phyloP scores from a whole-genome alignment of 23 tunicate species.

The Trididemnum nubilum region DNA sequence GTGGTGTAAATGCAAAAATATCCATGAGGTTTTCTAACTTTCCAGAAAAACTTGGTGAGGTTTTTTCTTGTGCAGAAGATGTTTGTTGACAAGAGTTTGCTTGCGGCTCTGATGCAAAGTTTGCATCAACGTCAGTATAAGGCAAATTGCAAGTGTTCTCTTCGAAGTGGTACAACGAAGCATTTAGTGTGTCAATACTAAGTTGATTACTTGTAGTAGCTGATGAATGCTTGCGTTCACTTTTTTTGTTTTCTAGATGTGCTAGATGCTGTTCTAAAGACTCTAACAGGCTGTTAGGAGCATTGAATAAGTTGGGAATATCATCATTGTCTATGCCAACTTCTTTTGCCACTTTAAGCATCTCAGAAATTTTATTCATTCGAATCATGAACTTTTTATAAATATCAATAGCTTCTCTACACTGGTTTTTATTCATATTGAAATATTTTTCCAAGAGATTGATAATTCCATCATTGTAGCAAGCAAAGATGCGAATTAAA shows the following conservation, averaged over 20 bases:
- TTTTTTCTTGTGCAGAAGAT: no score
- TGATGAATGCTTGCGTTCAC: neutral
- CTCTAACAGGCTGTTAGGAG: constrained; percentile 94
- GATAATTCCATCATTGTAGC: constrained; percentile 97
- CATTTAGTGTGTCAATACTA: no score
- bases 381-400: constrained; percentile 89
- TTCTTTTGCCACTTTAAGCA: constrained; percentile 95
- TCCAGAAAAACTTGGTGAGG: no score
- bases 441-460: constrained; percentile 88
- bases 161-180: no score
- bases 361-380: constrained; percentile 84
- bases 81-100: no score
- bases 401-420: constrained; percentile 89
- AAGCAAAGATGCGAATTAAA: constrained; percentile 93
- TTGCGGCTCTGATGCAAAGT: no score
- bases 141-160: no score
- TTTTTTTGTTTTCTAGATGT: constrained; percentile 78
- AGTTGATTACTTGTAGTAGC: no score
- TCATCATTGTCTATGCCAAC: constrained; percentile 99
- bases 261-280: constrained; percentile 88
- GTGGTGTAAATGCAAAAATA: no score
- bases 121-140: no score
- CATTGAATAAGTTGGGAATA: constrained; percentile 91
- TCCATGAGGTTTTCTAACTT: no score
- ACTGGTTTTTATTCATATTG: constrained; percentile 91